Percentiles rank a stretch among this genome's conserved stretches.
phyloP scores from a whole-genome alignment of 1,140 invertebrate genomes.

The Hestina assimilis region DNA sequence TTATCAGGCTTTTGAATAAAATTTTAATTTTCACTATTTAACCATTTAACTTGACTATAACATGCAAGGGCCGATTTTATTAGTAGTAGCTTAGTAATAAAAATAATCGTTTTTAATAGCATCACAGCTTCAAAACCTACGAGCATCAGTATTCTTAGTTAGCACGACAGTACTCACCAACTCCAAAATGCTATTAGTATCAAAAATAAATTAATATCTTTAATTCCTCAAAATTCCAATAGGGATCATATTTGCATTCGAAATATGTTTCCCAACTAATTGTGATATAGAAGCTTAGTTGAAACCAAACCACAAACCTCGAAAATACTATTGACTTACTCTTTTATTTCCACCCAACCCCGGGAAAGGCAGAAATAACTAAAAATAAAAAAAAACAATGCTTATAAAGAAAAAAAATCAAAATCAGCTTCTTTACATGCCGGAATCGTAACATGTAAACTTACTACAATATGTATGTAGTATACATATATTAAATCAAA shows the following conservation, averaged over 20 bases:
- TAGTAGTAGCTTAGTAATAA: neutral
- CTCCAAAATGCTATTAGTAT: conserved; percentile 9
- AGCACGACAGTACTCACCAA: conserved; percentile 11
- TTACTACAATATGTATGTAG: too few species aligned
- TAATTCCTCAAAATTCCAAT: neutral
- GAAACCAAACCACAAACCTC: conserved; percentile 52
- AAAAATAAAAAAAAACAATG: conserved; percentile 64
- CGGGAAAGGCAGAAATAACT: conserved; percentile 68
- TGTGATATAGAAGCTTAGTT: conserved; percentile 5
- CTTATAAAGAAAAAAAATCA: conserved; percentile 42
- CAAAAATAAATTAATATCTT: neutral
- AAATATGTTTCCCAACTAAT: neutral
- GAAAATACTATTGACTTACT: conserved; percentile 61
- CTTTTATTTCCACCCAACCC: conserved; percentile 64
- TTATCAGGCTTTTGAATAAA: neutral
- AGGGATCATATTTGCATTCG: neutral
- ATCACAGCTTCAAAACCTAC: neutral
- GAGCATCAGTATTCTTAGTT: conserved; percentile 1
- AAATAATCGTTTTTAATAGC: neutral
- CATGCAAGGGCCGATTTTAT: neutral
- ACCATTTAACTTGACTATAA: neutral
- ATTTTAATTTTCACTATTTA: neutral
- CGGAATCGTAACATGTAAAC: neutral
- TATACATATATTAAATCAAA: too few species aligned
- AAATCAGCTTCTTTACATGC: conserved; percentile 9